Conservation (phyloP, 2,113 vertebrate genomes). For the Tinamus guttatus region DNA sequence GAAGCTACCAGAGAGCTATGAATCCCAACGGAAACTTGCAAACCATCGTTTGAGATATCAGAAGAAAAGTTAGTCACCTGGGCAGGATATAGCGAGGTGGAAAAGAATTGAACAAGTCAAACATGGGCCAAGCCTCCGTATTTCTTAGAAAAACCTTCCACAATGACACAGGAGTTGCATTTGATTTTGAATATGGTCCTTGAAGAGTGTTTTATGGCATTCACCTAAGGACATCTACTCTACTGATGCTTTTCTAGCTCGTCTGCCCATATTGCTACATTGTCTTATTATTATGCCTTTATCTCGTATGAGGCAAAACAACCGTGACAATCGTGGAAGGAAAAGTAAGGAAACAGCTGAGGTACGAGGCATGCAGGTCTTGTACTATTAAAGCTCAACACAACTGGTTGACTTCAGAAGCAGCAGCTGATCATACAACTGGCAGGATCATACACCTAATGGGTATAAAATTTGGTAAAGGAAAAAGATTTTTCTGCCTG, state of each 20-base stretch:
- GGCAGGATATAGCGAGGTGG: neutral
- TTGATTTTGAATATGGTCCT: neutral
- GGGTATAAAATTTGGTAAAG: neutral
- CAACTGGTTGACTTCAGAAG: neutral
- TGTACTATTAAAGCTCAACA: neutral
- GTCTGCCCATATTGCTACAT: neutral
- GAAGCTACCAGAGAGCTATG: neutral
- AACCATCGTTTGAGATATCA: neutral
- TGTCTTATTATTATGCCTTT: conserved; percentile 2
- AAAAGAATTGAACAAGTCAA: neutral
- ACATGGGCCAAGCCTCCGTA: neutral
- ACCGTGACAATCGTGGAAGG: neutral
- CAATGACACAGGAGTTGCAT: neutral
- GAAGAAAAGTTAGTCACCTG: neutral
- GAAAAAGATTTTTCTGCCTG: neutral
- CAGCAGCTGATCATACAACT: neutral
- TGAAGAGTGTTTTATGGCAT: neutral
- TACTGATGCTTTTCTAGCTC: neutral
- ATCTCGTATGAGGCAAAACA: neutral
- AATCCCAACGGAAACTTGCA: neutral
- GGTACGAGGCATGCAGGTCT: neutral
- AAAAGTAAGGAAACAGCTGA: neutral
- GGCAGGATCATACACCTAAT: neutral
- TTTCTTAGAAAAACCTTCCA: neutral
- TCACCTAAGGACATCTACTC: conserved; percentile 20